Base-by-base conservation (phyloP, 2,797 vertebrate genomes). In the Pseudopleuronectes americanus region DNA sequence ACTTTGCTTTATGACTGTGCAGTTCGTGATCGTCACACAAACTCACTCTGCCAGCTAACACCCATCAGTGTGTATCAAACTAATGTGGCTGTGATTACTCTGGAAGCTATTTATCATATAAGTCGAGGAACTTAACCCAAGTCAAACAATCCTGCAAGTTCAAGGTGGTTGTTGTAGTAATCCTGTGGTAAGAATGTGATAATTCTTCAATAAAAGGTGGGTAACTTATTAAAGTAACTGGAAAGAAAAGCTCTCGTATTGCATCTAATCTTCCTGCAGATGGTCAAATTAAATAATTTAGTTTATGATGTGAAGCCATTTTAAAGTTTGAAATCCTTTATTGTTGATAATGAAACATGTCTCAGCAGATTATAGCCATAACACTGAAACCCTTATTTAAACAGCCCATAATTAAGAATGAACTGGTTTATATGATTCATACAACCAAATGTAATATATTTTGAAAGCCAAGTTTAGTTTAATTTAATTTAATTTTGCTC, bases 81-180 rank as follows among this genome's bases (percentile, higher is more conserved):
- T 63, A 57, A 68, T 53, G 28, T 28, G n/a, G n/a, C 14, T 62
- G 16, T 71, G 68, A 77, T 76, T 64, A 41, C 41, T 9, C 8
- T 19, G 2, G 17, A 7, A 38, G 4, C 23, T 36, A 22, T 74
- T 21, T 38, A 45, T 59, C 54, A 55, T 28, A 13, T 36, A n/a
- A 28, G 16, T 68, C n/a, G 33, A 53, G 12, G 33, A 43, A 36
- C 3, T 9, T 55, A 24, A 52, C 59, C 73, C 45, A 74, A 51
- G 64, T 70, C 63, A 84, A 84, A 86, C 66, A 87, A 2, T 59
- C 16, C 4, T 38, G 43, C 23, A 36, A 6, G 9, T 2, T 28
- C 9, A 2, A 55, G 8, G 3, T 21, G 12, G 14, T 9, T 56
- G 2, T 14, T 51, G 58, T 31, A 71, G 47, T 60, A 58, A 52